These are phyloP conservation scores for Malaclemys terrapin DNA, from an alignment of 2,113 vertebrate species.

Conservation along the genomic window DNA sequence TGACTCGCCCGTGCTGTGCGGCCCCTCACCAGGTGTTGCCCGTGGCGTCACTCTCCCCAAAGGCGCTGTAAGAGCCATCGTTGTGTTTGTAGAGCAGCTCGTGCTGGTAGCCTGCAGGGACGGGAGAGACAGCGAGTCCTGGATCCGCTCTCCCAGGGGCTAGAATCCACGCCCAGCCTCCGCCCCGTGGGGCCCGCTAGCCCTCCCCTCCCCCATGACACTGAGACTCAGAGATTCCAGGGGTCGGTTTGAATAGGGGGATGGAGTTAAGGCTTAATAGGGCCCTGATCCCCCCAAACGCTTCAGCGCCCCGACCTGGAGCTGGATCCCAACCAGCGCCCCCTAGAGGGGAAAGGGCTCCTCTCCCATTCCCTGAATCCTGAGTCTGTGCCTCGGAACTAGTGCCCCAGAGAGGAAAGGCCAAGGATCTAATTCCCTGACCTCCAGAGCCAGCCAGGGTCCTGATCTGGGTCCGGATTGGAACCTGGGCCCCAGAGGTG, in stretches of 20 bases:
- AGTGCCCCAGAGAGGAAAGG: not conserved
- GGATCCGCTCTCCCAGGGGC: not conserved
- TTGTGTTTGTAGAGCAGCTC: conserved; percentile 83
- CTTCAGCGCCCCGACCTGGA: not conserved
- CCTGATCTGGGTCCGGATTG: too few relatives aligned
- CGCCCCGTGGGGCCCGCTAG: fast-evolving
- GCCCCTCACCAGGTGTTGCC: conserved; percentile 88
- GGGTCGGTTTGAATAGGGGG: not conserved
- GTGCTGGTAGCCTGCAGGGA: conserved; percentile 81
- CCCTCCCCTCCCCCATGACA: not conserved
- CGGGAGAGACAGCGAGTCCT: fast-evolving
- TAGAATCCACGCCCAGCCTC: not conserved
- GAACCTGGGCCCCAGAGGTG: not conserved
- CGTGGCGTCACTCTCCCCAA: conserved; percentile 69
- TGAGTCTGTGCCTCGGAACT: not conserved
- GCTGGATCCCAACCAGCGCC: not conserved
- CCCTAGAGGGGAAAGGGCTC: not conserved
- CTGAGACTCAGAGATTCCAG: not conserved
- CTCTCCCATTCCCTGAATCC: conserved; percentile 52
- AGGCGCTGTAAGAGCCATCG: conserved; percentile 87
- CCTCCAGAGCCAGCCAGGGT: not conserved
- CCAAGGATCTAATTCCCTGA: not conserved
- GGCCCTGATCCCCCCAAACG: not conserved
- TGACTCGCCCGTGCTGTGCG: fast-evolving
- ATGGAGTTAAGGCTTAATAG: not conserved